Conservation (phyloP, 1,140 invertebrate species). For the Plutomurus gul region DNA sequence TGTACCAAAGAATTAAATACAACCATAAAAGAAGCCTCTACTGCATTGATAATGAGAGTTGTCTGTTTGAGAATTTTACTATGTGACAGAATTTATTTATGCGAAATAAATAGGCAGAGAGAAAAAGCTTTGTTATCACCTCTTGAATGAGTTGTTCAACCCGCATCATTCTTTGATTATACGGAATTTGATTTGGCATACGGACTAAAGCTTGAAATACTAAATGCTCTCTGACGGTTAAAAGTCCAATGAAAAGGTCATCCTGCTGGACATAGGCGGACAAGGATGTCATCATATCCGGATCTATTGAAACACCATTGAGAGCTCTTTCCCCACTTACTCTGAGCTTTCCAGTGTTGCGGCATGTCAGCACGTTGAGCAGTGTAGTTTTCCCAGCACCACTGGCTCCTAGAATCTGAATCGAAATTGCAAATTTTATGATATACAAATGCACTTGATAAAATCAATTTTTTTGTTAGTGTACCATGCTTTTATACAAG, state of each 20-base stretch:
- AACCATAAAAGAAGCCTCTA: too few species aligned
- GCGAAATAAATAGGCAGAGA: not conserved
- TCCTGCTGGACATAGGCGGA: constrained; percentile 92
- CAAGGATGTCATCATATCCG: constrained; percentile 70
- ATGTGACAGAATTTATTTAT: too few species aligned
- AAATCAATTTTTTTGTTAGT: too few species aligned
- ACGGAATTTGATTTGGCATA: constrained; percentile 83
- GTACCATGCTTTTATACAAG: too few species aligned
- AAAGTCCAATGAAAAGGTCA: constrained; percentile 88
- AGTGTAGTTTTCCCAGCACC: constrained; percentile 96
- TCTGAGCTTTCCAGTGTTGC: constrained; percentile 69
- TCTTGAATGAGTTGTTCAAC: constrained; percentile 90
- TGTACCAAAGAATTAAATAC: too few species aligned
- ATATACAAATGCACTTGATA: too few species aligned
- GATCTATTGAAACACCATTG: constrained; percentile 70
- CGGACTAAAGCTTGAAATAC: constrained; percentile 74
- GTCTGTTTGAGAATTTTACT: too few species aligned
- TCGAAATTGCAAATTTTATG: not conserved
- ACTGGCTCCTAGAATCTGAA: constrained; percentile 72
- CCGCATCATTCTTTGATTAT: constrained; percentile 73
- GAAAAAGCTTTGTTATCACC: constrained; percentile 62
- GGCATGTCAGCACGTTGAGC: constrained; percentile 85
- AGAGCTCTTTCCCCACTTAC: constrained; percentile 74
- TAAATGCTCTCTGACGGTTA: constrained; percentile 90
- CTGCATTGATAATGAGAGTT: too few species aligned